A percentile compares a stretch with the other conserved stretches of the same genome.
Conservation (phyloP, 2,113 vertebrate species). For the Vireo altiloquus region DNA sequence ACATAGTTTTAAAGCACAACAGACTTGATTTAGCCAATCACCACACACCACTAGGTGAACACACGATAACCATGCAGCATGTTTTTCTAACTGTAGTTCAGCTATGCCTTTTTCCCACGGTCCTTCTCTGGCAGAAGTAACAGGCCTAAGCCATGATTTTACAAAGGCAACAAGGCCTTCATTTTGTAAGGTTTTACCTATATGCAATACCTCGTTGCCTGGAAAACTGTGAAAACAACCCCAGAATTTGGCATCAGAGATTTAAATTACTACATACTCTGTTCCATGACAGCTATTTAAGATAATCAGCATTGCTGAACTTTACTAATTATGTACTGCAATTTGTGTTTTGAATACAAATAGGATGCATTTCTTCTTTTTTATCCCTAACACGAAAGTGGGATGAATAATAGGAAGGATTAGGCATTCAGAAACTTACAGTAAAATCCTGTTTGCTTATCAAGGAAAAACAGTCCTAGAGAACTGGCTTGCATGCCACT, state of each 20-base stretch:
- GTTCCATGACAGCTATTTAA: background rate
- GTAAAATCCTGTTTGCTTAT: constrained; percentile 40
- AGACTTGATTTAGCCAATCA: no score
- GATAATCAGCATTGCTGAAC: background rate
- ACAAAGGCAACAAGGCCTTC: no score
- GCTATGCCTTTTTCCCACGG: no score
- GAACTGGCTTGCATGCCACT: background rate
- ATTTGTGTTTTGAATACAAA: background rate
- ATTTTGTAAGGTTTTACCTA: no score
- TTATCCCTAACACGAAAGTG: background rate
- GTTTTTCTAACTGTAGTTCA: no score
- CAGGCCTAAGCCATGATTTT: no score
- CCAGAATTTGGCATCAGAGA: background rate
- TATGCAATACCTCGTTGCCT: background rate
- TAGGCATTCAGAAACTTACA: constrained; percentile 21
- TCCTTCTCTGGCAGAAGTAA: no score
- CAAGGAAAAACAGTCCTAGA: background rate
- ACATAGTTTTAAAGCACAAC: no score
- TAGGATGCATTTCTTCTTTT: background rate
- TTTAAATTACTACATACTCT: background rate
- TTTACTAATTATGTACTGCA: background rate
- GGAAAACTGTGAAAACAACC: background rate
- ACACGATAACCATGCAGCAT: no score
- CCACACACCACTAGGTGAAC: no score
- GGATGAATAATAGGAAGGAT: background rate